Base-by-base conservation (phyloP, 2,888 invertebrate species). In the Heliconius charithonia region DNA sequence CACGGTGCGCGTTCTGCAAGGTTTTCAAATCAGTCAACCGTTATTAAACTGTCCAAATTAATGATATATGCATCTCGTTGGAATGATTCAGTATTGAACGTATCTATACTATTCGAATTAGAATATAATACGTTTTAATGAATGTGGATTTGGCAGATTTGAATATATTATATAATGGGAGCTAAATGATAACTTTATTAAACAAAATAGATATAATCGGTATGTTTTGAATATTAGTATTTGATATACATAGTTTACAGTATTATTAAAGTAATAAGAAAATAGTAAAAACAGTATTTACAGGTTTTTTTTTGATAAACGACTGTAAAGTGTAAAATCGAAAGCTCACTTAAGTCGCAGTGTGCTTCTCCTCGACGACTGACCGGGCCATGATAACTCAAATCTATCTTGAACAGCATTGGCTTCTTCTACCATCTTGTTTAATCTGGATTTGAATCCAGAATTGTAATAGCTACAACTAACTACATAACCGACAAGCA, bases 1-100 rank as follows among this genome's bases (percentile, higher is more conserved):
- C 75, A 78, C 72, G 79, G 80, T 78, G 69, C 76, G 76, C 89
- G 89, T 90, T 83, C 87, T 92, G 92, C 93, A 89, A 88, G 88
- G 92, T 90, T 89, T 87, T 91, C 91, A 87, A 89, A 90, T 90
- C 89, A 89, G 92, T 91, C 91, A 90, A 86, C 87, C 89, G 87
- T 89, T 90, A 91, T 91, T 92, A 91, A 90, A 88, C 91, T 79
- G 81, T 84, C 82, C 82, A 81, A 74, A 81, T 83, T 77, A 82
- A 82, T 84, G 84, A 85, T 84, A 83, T 84, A 83, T 84, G 81
- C 74, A 81, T 80, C 79, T 77, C 76, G 74, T 74, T 71, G 72
- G 62, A 62, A 63, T 77, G 63, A 65, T 76, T 77, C 79, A 45
- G 56, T 67, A 73, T 29, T 62, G n/a, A 51, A 59, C 51, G 6